Evolutionary conservation across 2,888 invertebrate genomes (phyloP), one percentile per base, ranked within the genome.

Genomic region (Carabus problematicus): DNA sequence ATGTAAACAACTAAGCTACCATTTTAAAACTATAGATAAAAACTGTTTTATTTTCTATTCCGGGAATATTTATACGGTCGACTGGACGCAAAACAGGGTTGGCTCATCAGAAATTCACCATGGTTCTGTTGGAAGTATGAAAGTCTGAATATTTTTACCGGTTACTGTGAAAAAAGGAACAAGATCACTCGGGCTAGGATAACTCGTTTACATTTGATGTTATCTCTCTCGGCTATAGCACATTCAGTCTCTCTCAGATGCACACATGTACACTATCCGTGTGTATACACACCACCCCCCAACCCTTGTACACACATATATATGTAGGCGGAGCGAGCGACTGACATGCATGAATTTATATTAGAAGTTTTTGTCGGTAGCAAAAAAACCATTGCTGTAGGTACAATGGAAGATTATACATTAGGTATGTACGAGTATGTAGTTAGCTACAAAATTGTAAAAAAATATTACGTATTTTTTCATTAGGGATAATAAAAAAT

Each of bases 61-160:
- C 18, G 16, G 1, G 14, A 63, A 12, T 59, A 66, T 66, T 66
- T 59, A 47, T 14, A n/a, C 18, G 66, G 29, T 19, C 66, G 47
- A 59, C 59, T 59, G 19, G 29, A 29, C 18, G 14, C 9, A 29
- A 66, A 41, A 64, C 72, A 72, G 71, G 70, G 67, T 64, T 71
- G 73, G 70, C 70, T 73, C 72, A 73, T 73, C 72, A 72, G 70
- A 70, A 73, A 73, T 73, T 73, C 73, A 73, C 64, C 70, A 70
- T 66, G 66, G 68, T 59, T 60, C 62, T 66, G 66, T 72, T 73
- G 71, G 72, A 73, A 73, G 73, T 72, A 73, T 71, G 71, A 72
- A 72, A 71, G 70, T 72, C 71, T 71, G 72, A 72, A 73, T 73
- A 72, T 71, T 71, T 71, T 72, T 71, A 71, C 68, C 70, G 72